Percentiles rank a stretch among this genome's conserved stretches.
phyloP scores from a whole-genome alignment of 2,797 vertebrate species.

The Pempheris klunzingeri region DNA sequence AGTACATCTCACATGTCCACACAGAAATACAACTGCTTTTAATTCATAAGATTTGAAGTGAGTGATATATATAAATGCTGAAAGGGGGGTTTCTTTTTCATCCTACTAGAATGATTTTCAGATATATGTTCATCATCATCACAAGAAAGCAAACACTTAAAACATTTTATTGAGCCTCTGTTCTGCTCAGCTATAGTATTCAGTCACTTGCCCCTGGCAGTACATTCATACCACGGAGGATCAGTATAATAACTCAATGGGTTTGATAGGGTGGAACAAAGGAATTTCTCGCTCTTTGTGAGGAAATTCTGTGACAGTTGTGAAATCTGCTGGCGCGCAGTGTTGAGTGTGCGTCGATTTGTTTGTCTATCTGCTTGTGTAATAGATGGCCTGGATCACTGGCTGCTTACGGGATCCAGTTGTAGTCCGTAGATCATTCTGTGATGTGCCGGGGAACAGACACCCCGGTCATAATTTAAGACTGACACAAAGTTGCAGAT shows the following conservation, averaged over 20 bases:
- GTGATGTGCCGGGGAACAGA: slow-evolving; percentile 71
- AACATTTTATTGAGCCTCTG: background rate
- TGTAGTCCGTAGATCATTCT: slow-evolving; percentile 73
- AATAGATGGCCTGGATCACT: slow-evolving; percentile 46
- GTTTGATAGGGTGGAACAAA: slow-evolving; percentile 59
- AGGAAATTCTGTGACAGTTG: slow-evolving; percentile 58
- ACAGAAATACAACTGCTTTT: slow-evolving; percentile 1
- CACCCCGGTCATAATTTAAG: slow-evolving; percentile 67
- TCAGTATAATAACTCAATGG: slow-evolving; percentile 42
- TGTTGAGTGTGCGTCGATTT: slow-evolving; percentile 20
- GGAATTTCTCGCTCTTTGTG: slow-evolving; percentile 46
- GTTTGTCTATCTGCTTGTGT: slow-evolving; percentile 45
- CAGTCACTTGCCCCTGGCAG: slow-evolving; percentile 18
- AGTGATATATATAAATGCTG: background rate
- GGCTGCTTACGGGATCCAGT: slow-evolving; percentile 63
- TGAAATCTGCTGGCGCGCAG: slow-evolving; percentile 54
- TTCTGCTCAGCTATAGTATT: background rate
- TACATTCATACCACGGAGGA: slow-evolving; percentile 21
- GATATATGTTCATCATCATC: background rate
- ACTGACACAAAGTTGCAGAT: slow-evolving; percentile 62
- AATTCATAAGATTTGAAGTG: background rate
- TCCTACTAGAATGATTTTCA: no score
- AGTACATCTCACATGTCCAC: background rate
- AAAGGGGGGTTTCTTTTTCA: background rate
- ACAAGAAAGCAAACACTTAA: slow-evolving; percentile 9